Evolutionary conservation across 2,888 invertebrate species (phyloP).

Genomic region (Noctua comes): DNA sequence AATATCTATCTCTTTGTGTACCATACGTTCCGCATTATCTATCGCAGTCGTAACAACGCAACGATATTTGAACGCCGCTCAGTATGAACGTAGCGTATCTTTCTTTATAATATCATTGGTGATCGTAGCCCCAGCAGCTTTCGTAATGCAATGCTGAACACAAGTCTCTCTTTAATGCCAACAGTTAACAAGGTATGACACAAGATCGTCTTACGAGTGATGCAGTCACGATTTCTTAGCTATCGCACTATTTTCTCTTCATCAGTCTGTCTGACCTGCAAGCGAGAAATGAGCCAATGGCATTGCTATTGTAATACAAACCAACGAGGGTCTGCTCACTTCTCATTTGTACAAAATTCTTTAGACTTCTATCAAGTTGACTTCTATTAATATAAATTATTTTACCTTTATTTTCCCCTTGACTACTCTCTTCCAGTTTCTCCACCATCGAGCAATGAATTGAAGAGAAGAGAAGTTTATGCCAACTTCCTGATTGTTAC

Average conservation of each 20-base stretch:
- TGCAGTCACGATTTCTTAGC: neutral
- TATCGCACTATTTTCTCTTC: neutral
- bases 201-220: neutral
- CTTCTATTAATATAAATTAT: neutral
- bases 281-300: neutral
- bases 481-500: neutral
- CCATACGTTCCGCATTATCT: too few relatives aligned
- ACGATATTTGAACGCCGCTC: too few relatives aligned
- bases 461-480: constrained; percentile 3
- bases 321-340: neutral
- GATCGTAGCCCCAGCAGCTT: too few relatives aligned
- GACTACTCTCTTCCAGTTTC: constrained; percentile 30
- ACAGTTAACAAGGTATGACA: neutral
- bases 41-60: too few relatives aligned
- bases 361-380: neutral
- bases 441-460: constrained; percentile 40
- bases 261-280: neutral
- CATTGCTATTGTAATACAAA: neutral
- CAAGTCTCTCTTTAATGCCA: neutral
- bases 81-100: too few relatives aligned
- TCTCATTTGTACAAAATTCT: neutral
- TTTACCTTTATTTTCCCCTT: constrained; percentile 46
- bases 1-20: too few relatives aligned
- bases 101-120: too few relatives aligned
- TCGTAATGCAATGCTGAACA: neutral